Evolutionary conservation across 2,113 vertebrate species (phyloP).

Genomic region (Paramisgurnus dabryanus): DNA sequence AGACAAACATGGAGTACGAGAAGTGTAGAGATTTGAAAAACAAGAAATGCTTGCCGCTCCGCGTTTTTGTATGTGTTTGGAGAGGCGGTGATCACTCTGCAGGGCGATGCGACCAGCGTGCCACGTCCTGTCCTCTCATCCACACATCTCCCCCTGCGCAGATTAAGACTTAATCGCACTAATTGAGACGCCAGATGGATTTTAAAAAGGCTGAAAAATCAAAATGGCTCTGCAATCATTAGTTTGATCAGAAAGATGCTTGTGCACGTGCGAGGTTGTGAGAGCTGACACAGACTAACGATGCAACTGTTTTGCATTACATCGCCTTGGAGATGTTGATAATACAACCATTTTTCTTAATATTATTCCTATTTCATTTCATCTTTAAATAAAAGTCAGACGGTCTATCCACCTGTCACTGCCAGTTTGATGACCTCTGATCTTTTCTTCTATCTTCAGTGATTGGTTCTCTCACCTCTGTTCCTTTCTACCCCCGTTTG

Average conservation of each 20-base stretch:
- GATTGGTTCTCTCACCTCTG: not conserved
- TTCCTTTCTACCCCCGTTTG: not conserved
- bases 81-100: constrained; percentile 18
- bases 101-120: constrained; percentile 34
- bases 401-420: not conserved
- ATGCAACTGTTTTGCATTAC: not conserved
- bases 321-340: too few relatives aligned
- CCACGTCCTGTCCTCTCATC: constrained; percentile 44
- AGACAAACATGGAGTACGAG: constrained; percentile 2
- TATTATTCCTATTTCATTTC: not conserved
- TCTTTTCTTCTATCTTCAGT: not conserved
- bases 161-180: constrained; percentile 53
- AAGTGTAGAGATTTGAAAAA: constrained; percentile 38
- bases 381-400: not conserved
- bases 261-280: not conserved
- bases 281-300: not conserved
- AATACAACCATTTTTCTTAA: not conserved
- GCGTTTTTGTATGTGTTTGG: constrained; percentile 15
- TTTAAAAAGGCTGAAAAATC: constrained; percentile 43
- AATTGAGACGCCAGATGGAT: constrained; percentile 53
- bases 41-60: constrained; percentile 24
- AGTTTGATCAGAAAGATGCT: not conserved
- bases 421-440: not conserved
- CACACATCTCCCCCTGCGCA: constrained; percentile 12
- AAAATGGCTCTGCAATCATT: constrained; percentile 32